phyloP scores from a whole-genome alignment of 2,888 invertebrate genomes.

The Apotomis betuletana region DNA sequence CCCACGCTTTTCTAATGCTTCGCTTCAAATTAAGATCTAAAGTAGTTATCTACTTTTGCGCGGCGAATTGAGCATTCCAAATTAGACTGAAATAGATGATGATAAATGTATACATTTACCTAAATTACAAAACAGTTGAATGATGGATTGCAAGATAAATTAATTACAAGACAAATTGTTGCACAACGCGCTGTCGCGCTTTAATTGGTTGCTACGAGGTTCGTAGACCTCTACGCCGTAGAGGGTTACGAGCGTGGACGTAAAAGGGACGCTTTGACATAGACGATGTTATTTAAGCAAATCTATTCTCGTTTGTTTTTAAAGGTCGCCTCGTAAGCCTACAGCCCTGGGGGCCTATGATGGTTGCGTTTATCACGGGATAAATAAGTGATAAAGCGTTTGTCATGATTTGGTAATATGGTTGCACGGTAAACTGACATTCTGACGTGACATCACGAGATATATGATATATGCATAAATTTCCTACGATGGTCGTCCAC shows the following conservation, averaged over 20 bases:
- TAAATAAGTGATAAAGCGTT: too few relatives aligned
- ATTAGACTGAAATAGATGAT: neutral
- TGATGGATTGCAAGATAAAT: neutral
- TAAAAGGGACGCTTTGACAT: slow-evolving; percentile 11
- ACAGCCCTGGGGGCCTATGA: too few relatives aligned
- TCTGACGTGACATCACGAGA: too few relatives aligned
- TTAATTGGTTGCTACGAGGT: slow-evolving; percentile 21
- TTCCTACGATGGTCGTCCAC: too few relatives aligned
- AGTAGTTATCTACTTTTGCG: neutral
- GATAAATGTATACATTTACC: neutral
- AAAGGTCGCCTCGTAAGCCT: slow-evolving; percentile 5
- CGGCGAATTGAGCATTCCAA: neutral
- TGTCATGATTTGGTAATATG: too few relatives aligned
- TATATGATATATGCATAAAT: too few relatives aligned
- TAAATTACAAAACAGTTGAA: neutral
- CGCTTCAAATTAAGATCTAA: neutral
- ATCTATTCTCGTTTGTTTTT: slow-evolving; percentile 6
- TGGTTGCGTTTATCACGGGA: too few relatives aligned
- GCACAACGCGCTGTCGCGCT: neutral
- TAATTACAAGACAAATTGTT: neutral
- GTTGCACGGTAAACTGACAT: too few relatives aligned
- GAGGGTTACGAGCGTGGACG: slow-evolving; percentile 11
- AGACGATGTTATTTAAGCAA: slow-evolving; percentile 1
- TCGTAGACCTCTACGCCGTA: slow-evolving; percentile 36
- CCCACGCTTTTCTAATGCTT: too few relatives aligned